Base-by-base conservation (phyloP, 2,113 vertebrate genomes). In the Bambusicola thoracicus region DNA sequence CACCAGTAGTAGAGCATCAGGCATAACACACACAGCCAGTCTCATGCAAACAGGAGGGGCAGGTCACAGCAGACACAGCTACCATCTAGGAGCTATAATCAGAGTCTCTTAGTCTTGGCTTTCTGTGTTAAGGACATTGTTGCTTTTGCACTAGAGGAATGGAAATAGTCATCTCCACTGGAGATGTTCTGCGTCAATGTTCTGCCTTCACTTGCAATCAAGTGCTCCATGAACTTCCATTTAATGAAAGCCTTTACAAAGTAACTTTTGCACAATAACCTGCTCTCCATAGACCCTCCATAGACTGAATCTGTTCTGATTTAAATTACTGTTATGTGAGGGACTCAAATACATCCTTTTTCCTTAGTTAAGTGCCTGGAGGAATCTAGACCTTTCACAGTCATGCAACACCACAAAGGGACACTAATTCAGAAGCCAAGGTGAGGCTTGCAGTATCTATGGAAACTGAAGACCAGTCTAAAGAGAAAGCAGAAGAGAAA, bases 311-410 rank as follows among this genome's bases (percentile, higher is more conserved):
- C 48, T 83, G 55, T 68, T 89, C 32, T 79, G n/a, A 20, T 81
- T 94, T 78, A 73, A 95, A 94, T 73, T 68, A 68, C 9, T 4
- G 20, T 88, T 94, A 59, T 38, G 32, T 80, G 63, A 92, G 25
- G 43, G 68, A 87, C 74, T 89, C 55, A 76, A 91, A 68, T 56
- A 29, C 10, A 41, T 81, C 3, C 3, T 66, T 81, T 94, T 85
- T 85, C 34, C 85, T 48, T 59, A n/a, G 27, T 56, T 67, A 49
- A 81, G 40, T 66, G 81, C 74, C 69, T 65, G 27, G 46, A 92
- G 43, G 86, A 94, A 95, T 90, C 66, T 13, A 85, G 83, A 91
- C 85, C 63, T 91, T 89, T 87, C 67, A 49, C 34, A 83, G 78
- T 27, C 72, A 56, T 53, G 69, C 80, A 89, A 92, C 3, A 11